Conservation (phyloP, 2,888 invertebrate genomes). For the Dryadula phaetusa region DNA sequence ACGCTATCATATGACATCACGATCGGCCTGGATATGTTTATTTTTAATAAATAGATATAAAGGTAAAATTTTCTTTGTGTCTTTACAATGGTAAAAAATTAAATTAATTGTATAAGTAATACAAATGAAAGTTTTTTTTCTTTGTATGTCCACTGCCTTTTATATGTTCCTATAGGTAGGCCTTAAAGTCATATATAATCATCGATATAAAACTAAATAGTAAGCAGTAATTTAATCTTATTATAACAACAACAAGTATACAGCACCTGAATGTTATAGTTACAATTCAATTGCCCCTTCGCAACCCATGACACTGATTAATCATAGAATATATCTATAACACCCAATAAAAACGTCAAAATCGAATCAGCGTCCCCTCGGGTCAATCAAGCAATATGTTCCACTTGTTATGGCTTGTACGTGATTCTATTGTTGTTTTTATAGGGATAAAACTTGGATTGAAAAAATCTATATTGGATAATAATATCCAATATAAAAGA, state of each 20-base stretch:
- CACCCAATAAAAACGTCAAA: conserved; percentile 78
- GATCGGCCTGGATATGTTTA: too few relatives aligned
- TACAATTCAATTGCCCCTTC: conserved; percentile 23
- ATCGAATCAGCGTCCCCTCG: conserved; percentile 74
- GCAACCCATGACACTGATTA: conserved; percentile 22
- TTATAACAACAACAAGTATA: conserved; percentile 9
- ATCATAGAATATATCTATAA: conserved; percentile 65
- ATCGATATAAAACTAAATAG: not conserved
- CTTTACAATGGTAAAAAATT: not conserved
- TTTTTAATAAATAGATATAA: too few relatives aligned
- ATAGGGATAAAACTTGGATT: not conserved
- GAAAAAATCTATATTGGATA: too few relatives aligned
- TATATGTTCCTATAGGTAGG: too few relatives aligned
- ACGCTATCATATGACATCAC: too few relatives aligned
- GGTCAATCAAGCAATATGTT: conserved; percentile 57
- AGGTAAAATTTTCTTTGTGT: not conserved
- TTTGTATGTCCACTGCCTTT: too few relatives aligned
- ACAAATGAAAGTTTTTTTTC: too few relatives aligned
- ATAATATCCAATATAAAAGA: too few relatives aligned
- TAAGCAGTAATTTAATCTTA: not conserved
- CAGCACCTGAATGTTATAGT: conserved; percentile 13
- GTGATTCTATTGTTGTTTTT: conserved; percentile 20
- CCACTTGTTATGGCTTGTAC: conserved; percentile 23
- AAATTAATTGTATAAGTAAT: too few relatives aligned
- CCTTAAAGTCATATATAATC: too few relatives aligned